Percentiles rank a stretch among this genome's conserved stretches.
Evolutionary conservation across 2,797 vertebrate species (phyloP).

Genomic region (Buphagus erythrorhynchus): DNA sequence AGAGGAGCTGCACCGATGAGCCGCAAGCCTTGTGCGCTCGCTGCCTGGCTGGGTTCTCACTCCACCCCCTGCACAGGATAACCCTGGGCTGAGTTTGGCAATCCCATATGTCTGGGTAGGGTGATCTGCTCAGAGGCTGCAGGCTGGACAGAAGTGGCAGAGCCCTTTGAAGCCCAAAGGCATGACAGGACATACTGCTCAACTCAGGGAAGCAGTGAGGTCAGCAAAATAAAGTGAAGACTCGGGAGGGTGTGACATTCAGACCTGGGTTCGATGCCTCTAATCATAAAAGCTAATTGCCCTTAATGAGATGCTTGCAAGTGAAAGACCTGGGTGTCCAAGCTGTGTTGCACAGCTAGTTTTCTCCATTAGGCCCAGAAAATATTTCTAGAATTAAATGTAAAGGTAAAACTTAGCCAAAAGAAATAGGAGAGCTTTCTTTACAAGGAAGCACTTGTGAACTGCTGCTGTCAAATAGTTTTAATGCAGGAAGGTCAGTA

Average conservation of each 20-base stretch:
- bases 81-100: background rate
- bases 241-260: background rate
- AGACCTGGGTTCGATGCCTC: background rate
- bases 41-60: rapidly evolving
- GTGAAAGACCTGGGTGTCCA: background rate
- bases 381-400: background rate
- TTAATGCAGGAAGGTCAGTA: background rate
- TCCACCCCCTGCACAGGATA: background rate
- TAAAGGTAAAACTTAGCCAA: background rate
- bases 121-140: background rate
- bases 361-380: background rate
- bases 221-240: background rate
- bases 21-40: background rate
- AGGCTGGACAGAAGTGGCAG: background rate
- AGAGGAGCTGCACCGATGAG: background rate
- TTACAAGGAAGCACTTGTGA: background rate
- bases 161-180: background rate
- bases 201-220: background rate
- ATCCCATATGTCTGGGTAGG: background rate
- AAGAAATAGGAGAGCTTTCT: background rate
- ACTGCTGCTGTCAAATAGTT: background rate
- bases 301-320: background rate
- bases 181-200: rapidly evolving
- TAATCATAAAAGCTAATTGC: background rate
- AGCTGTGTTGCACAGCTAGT: background rate